Percentiles rank a stretch among this genome's conserved stretches.
phyloP scores from a whole-genome alignment of 1,140 invertebrate genomes.

The Drosophila obscura region DNA sequence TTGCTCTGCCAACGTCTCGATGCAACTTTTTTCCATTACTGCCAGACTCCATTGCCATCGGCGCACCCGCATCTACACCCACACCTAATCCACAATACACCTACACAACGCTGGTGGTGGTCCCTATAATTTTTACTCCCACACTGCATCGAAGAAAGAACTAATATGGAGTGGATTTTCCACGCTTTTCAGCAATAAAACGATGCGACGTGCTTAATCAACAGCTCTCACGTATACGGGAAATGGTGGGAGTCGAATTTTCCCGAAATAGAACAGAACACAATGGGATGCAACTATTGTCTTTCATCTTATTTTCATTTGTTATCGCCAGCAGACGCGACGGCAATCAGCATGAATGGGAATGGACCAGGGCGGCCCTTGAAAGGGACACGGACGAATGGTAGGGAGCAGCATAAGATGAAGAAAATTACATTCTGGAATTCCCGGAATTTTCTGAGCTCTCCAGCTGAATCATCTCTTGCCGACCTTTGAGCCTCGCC shows the following conservation, averaged over 20 bases:
- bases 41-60: neutral
- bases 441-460: conserved; percentile 71
- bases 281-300: conserved; percentile 36
- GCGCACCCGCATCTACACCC: conserved; percentile 23
- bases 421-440: conserved; percentile 72
- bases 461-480: conserved; percentile 71
- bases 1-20: conserved; percentile 6
- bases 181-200: conserved; percentile 69
- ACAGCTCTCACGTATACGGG: conserved; percentile 64
- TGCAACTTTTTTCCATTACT: conserved; percentile 21
- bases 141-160: conserved; percentile 20
- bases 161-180: conserved; percentile 41
- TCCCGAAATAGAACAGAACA: conserved; percentile 30
- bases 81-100: too few relatives aligned
- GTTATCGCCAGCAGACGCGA: conserved; percentile 67
- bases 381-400: conserved; percentile 36
- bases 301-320: conserved; percentile 39
- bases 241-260: conserved; percentile 27
- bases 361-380: conserved; percentile 63
- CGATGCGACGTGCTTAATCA: conserved; percentile 66
- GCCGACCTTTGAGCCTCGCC: conserved; percentile 69
- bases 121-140: conserved; percentile 40
- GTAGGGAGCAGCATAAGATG: conserved; percentile 47
- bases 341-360: conserved; percentile 74
- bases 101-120: conserved; percentile 25